Conservation (phyloP, 2,797 vertebrate species). For the Sylvia borin region DNA sequence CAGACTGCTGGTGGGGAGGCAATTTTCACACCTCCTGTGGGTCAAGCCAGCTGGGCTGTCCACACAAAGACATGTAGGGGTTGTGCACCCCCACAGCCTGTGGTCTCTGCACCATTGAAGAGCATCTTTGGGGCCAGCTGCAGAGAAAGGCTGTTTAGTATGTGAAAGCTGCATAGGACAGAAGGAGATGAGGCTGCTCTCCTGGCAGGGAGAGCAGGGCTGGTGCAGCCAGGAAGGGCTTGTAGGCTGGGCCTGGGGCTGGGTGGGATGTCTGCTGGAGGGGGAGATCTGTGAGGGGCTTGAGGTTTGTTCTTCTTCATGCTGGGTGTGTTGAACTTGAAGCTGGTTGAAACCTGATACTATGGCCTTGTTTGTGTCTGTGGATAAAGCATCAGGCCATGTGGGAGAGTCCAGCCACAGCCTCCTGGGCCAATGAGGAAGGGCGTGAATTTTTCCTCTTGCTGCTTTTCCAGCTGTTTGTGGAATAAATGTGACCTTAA, state of each 20-base stretch:
- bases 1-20: neutral
- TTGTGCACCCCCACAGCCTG: neutral
- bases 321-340: neutral
- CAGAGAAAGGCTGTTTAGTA: neutral
- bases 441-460: too few species aligned
- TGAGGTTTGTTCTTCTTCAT: neutral
- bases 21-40: neutral
- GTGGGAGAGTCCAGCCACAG: too few species aligned
- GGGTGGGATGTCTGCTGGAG: neutral
- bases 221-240: neutral
- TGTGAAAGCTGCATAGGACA: neutral
- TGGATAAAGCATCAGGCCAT: too few species aligned
- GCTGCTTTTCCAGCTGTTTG: too few species aligned
- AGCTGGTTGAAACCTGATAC: neutral
- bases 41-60: neutral
- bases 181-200: neutral
- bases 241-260: neutral
- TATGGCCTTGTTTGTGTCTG: neutral
- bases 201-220: neutral
- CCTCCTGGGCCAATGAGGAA: too few species aligned
- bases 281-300: neutral
- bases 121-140: neutral
- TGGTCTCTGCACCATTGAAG: fast-evolving
- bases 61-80: neutral
- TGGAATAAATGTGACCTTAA: too few species aligned